Evolutionary conservation across 2,797 vertebrate species (phyloP).

Genomic region (Morus bassanus): DNA sequence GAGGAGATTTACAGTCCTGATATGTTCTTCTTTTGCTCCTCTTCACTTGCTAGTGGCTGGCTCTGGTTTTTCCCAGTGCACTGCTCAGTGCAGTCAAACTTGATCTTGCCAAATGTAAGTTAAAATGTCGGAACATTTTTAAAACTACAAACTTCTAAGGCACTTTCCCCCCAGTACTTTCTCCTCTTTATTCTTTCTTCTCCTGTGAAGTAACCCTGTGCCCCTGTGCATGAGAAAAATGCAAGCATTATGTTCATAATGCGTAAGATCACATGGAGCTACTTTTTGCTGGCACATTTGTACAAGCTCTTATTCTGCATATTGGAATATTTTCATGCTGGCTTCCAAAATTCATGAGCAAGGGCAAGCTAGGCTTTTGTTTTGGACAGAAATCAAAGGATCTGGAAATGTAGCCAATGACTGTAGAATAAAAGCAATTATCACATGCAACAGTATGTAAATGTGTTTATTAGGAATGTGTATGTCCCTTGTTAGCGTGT

Average conservation of each 20-base stretch:
- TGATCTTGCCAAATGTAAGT: conserved; percentile 19
- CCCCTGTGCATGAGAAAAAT: background rate
- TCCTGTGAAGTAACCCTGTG: background rate
- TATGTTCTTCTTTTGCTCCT: background rate
- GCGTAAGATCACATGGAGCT: conserved; percentile 13
- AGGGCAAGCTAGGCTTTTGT: conserved; percentile 50
- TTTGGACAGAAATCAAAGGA: conserved; percentile 56
- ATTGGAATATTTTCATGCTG: conserved; percentile 44
- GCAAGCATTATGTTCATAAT: background rate
- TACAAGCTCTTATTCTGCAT: background rate
- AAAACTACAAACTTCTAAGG: background rate
- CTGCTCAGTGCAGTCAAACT: background rate
- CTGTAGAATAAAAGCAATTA: conserved; percentile 50
- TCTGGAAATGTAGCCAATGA: conserved; percentile 30
- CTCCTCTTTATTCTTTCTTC: background rate
- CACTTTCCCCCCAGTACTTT: background rate
- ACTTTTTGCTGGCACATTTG: conserved; percentile 19
- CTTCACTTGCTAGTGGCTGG: conserved; percentile 12
- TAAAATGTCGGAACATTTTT: background rate
- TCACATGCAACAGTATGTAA: conserved; percentile 35
- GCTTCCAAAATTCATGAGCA: conserved; percentile 51
- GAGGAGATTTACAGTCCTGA: background rate
- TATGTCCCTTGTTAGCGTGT: background rate
- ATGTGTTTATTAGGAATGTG: conserved; percentile 42
- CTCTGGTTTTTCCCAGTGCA: background rate